These are phyloP conservation scores for Eilema griseolum DNA, from an alignment of 2,888 invertebrate species.

Conservation along the genomic window DNA sequence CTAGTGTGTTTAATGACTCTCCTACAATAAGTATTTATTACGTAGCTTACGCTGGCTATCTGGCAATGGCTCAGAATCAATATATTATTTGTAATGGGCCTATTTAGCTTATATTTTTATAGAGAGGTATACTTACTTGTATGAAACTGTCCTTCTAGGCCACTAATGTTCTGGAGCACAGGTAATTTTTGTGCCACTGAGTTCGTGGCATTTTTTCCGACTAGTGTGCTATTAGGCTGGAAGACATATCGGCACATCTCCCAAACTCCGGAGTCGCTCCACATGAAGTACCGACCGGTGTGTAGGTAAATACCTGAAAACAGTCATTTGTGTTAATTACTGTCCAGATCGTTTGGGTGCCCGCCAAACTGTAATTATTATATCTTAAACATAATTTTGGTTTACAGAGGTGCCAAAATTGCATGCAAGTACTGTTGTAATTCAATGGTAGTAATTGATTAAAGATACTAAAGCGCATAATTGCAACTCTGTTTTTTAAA, in stretches of 20 bases:
- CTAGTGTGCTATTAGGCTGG: constrained; percentile 57
- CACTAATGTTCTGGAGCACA: constrained; percentile 57
- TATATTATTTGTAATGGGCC: background rate
- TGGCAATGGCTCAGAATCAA: background rate
- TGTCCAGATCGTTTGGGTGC: constrained; percentile 41
- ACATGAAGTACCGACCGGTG: constrained; percentile 87
- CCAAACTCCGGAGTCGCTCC: constrained; percentile 91
- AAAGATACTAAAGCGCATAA: constrained; percentile 17
- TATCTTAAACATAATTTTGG: constrained; percentile 46
- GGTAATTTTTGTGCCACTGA: constrained; percentile 18
- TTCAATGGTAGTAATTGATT: constrained; percentile 27
- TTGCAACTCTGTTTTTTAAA: background rate
- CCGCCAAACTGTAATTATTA: constrained; percentile 50
- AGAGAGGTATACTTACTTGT: constrained; percentile 65
- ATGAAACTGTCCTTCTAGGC: constrained; percentile 58
- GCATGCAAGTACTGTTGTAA: constrained; percentile 25
- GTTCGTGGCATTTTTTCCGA: constrained; percentile 47
- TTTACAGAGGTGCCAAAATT: constrained; percentile 45
- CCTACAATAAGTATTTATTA: background rate
- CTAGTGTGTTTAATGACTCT: no score
- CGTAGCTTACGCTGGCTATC: background rate
- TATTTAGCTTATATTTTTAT: background rate
- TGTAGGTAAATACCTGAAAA: constrained; percentile 86
- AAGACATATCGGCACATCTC: constrained; percentile 86
- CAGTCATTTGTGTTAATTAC: constrained; percentile 51